Percentiles rank a stretch among this genome's conserved stretches.
Evolutionary conservation across 2,888 invertebrate genomes (phyloP).

Genomic region (Busseola fusca): DNA sequence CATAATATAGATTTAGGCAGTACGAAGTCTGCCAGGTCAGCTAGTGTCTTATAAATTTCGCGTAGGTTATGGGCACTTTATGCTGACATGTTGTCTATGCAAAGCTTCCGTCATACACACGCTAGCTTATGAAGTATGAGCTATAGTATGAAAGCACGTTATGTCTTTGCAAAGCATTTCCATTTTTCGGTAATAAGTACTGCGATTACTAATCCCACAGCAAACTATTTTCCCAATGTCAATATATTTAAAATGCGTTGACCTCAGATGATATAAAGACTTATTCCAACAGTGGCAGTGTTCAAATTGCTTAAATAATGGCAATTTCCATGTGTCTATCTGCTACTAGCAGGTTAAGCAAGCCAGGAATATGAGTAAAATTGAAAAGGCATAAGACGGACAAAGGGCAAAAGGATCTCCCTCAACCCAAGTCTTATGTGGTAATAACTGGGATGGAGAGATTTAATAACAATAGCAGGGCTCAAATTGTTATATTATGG

Average conservation of each 20-base stretch:
- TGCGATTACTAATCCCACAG: neutral
- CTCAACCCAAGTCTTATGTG: neutral
- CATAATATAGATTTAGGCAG: too few relatives aligned
- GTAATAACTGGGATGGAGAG: neutral
- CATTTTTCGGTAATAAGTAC: neutral
- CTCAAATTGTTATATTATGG: neutral
- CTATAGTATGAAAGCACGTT: neutral
- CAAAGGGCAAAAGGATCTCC: too few relatives aligned
- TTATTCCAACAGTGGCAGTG: neutral
- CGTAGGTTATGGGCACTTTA: neutral
- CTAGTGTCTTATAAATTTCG: slow-evolving; percentile 3
- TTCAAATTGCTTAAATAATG: neutral
- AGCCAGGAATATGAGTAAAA: neutral
- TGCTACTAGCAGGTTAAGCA: slow-evolving; percentile 8
- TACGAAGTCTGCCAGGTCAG: too few relatives aligned
- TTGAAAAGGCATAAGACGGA: too few relatives aligned
- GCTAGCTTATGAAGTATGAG: neutral
- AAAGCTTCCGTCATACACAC: neutral
- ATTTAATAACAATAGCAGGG: slow-evolving; percentile 5
- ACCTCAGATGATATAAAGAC: neutral
- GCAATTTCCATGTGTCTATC: neutral
- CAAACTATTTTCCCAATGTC: neutral
- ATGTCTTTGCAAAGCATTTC: neutral
- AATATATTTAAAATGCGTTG: neutral
- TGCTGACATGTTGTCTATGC: neutral